These are phyloP conservation scores for Poecilia gillii DNA, from an alignment of 2,797 vertebrate genomes.

Conservation along the genomic window DNA sequence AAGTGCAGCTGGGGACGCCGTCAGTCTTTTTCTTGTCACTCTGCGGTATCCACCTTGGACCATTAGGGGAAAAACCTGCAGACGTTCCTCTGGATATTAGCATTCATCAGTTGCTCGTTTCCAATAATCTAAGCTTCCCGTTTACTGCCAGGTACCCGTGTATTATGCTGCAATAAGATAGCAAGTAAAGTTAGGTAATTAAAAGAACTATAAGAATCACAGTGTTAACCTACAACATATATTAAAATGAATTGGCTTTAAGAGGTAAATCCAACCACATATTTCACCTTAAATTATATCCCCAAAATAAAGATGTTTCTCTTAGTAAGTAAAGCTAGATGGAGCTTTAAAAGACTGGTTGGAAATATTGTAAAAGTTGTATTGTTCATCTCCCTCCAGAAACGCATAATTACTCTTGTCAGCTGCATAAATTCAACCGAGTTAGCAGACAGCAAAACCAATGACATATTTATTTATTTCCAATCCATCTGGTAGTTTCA, in stretches of 20 bases:
- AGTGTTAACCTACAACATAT: background rate
- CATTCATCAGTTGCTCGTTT: background rate
- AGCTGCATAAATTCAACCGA: no score
- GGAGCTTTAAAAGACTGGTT: background rate
- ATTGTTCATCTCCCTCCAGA: no score
- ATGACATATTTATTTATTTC: no score
- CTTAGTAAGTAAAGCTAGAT: background rate
- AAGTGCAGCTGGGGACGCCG: conserved; percentile 57
- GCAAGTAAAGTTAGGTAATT: background rate
- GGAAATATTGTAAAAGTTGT: background rate
- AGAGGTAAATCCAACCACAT: background rate
- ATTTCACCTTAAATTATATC: background rate
- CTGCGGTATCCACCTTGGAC: conserved; percentile 11
- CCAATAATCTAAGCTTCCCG: background rate
- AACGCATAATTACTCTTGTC: no score
- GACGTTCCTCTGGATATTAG: conserved; percentile 3
- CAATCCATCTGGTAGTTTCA: no score
- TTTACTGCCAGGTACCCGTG: background rate
- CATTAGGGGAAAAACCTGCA: conserved; percentile 15
- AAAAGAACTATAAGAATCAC: background rate
- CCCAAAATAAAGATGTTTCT: background rate
- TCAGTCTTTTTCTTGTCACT: conserved; percentile 42
- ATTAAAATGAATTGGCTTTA: background rate
- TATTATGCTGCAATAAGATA: background rate
- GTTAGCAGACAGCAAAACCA: no score